Evolutionary conservation across 2,113 vertebrate genomes (phyloP), one percentile per base, ranked within the genome.

Genomic region (Vimba vimba): DNA sequence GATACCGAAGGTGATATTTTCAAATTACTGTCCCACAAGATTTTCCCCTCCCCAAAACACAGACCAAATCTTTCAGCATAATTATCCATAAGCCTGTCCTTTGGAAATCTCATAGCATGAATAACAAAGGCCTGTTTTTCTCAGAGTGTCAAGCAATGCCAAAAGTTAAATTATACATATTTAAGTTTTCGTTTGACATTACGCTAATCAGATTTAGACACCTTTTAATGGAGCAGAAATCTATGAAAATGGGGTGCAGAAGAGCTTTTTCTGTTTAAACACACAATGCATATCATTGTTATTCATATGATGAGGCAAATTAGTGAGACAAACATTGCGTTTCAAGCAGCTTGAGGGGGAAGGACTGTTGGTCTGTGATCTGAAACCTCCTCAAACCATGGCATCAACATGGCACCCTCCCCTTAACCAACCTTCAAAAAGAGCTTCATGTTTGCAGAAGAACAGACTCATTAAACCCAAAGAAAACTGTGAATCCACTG

Each of bases 261-360:
- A 73, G 69, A 45, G 39, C 43, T 33, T 33, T 15, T 68, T 19
- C 1, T 68, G 6, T 68, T 36, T 36, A 73, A 74, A 45, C 23
- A 74, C 71, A 74, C 47, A n/a, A 74, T 45, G 71, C 71, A 79
- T 8, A 8, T 57, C 9, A 79, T 59, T 39, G 23, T 74, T 74
- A 57, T 79, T 79, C 55, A 39, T 85, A 88, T 89, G 90, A 93
- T 91, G 91, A 94, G 93, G 91, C 91, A 81, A 93, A 93, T 89
- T 85, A 91, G 87, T 79, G 87, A 19, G 68, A 82, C 84, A 89
- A 39, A 12, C 52, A 45, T 55, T 71, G 68, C 15, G 15, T 52
- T 52, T 17, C 4, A 52, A 52, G 15, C 52, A 55, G 17, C 68
- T 71, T 11, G 0, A 13, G 66, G 66, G 66, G 64, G 64, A 8